These are phyloP conservation scores for Diacarnus erythraeanus DNA, from an alignment of 37 sponge, comb jelly and placozoan genomes.

Conservation along the genomic window DNA sequence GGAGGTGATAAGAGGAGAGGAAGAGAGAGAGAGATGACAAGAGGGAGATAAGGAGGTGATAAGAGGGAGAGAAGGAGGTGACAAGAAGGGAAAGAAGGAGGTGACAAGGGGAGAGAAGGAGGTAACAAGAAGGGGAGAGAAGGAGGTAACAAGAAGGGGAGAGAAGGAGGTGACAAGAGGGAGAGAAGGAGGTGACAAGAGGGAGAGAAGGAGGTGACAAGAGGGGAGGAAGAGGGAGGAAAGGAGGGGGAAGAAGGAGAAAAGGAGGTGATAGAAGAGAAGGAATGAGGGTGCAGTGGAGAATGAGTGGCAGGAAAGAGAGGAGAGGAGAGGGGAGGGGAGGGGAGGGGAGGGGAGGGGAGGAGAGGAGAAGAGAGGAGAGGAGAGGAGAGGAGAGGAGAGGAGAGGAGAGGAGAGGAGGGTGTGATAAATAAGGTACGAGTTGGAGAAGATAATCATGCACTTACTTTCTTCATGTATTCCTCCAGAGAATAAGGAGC, in stretches of 20 bases:
- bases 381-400: not conserved
- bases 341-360: too few species aligned
- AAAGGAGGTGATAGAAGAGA: not conserved
- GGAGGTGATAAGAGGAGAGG: not conserved
- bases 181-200: not conserved
- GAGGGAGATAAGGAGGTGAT: not conserved
- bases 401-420: not conserved
- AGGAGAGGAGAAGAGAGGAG: too few species aligned
- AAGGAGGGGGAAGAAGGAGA: not conserved
- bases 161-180: not conserved
- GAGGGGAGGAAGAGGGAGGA: not conserved
- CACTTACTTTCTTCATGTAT: not conserved
- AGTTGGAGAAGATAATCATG: not conserved
- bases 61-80: not conserved
- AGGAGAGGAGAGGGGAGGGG: too few species aligned
- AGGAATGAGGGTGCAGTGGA: not conserved
- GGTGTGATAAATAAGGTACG: not conserved
- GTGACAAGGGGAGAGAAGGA: too few species aligned
- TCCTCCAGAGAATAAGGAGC: constrained; percentile 4
- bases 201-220: not conserved
- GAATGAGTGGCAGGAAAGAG: too few species aligned
- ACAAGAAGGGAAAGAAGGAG: not conserved
- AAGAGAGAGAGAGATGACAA: not conserved
- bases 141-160: too few species aligned
- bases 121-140: too few species aligned